A percentile compares a stretch with the other conserved stretches of the same genome.
Evolutionary conservation across 2,888 invertebrate species (phyloP).

Genomic region (Timandra comae): DNA sequence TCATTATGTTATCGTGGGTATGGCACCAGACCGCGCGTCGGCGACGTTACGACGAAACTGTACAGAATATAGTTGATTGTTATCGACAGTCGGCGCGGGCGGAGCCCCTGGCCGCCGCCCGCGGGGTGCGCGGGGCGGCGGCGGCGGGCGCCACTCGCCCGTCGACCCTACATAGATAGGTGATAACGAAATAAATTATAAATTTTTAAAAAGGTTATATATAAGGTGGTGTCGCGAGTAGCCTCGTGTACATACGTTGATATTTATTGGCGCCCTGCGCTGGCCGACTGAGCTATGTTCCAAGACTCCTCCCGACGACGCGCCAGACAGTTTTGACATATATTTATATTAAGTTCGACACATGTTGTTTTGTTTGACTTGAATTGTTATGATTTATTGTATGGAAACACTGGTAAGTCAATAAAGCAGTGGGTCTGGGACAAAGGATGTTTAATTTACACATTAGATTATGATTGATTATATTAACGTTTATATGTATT

Average conservation of each 20-base stretch:
- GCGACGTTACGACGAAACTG: too few species aligned
- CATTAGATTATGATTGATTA: constrained; percentile 27
- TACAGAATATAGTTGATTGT: not conserved
- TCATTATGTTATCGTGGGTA: constrained; percentile 5
- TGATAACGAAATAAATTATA: constrained; percentile 74
- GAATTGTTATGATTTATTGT: constrained; percentile 77
- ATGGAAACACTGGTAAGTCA: constrained; percentile 76
- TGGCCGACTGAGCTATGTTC: constrained; percentile 54
- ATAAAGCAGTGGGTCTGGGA: constrained; percentile 77
- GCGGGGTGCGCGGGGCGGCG: constrained; percentile 12
- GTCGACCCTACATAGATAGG: constrained; percentile 71
- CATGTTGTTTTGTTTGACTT: constrained; percentile 75
- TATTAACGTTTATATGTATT: constrained; percentile 40
- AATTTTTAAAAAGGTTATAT: constrained; percentile 67
- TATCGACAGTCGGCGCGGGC: not conserved
- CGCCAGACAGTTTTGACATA: constrained; percentile 67
- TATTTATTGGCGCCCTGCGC: constrained; percentile 68
- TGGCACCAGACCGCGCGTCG: too few species aligned
- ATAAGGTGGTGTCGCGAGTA: constrained; percentile 60
- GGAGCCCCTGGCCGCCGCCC: not conserved
- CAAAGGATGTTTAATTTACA: constrained; percentile 64
- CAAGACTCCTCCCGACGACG: constrained; percentile 44
- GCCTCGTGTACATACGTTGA: constrained; percentile 71
- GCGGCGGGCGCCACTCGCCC: constrained; percentile 30
- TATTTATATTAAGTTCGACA: constrained; percentile 72